Conservation (phyloP, 2,888 invertebrate species). For the Idaea dimidiata region DNA sequence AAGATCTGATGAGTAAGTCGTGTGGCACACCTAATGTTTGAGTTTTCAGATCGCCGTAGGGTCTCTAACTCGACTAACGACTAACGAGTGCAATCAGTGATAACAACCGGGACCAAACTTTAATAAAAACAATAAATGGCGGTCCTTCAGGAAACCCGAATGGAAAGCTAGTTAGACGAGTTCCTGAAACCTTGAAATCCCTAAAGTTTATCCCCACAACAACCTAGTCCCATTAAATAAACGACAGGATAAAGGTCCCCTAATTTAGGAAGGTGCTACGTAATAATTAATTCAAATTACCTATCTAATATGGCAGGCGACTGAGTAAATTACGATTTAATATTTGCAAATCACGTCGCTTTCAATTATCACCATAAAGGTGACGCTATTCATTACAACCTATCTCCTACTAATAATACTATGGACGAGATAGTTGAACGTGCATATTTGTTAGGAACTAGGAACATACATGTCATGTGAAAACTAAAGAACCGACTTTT, state of each 20-base stretch:
- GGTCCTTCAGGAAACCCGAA: not conserved
- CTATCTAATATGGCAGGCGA: not conserved
- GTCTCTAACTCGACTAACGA: too few relatives aligned
- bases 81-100: too few relatives aligned
- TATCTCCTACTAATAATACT: not conserved
- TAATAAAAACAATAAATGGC: not conserved
- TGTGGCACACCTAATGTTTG: too few relatives aligned
- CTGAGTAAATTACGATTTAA: not conserved
- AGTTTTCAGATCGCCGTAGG: too few relatives aligned
- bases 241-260: not conserved
- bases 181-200: not conserved
- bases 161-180: not conserved
- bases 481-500: too few relatives aligned
- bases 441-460: too few relatives aligned
- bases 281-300: not conserved
- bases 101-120: too few relatives aligned
- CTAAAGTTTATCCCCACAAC: not conserved
- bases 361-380: not conserved
- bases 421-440: not conserved
- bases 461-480: too few relatives aligned
- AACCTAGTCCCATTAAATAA: not conserved
- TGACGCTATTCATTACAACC: not conserved
- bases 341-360: constrained; percentile 1
- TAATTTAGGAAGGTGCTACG: not conserved
- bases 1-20: too few relatives aligned